phyloP scores from a whole-genome alignment of 2,888 invertebrate species.

The Sclerodermus sp. region DNA sequence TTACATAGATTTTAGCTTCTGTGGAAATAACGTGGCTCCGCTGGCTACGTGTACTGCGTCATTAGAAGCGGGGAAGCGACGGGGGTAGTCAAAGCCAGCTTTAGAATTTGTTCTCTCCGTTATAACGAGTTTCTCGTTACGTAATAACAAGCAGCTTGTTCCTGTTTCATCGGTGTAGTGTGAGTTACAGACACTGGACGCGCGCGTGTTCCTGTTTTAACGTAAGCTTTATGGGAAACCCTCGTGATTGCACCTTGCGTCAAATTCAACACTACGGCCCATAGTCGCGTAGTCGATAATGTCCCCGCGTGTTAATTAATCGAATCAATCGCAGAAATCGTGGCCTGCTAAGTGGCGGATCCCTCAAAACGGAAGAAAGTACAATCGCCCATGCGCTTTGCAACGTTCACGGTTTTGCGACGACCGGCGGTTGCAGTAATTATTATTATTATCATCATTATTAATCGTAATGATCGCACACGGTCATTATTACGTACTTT shows the following conservation, averaged over 20 bases:
- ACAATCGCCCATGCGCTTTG: no score
- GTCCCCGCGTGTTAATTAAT: no score
- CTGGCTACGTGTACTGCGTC: neutral
- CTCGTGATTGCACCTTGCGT: no score
- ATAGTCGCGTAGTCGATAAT: no score
- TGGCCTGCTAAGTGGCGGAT: no score
- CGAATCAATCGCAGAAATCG: no score
- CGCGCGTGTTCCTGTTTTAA: constrained; percentile 13
- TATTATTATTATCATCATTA: no score
- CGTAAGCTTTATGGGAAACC: constrained; percentile 1
- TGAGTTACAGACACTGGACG: constrained; percentile 41
- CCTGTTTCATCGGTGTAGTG: constrained; percentile 45
- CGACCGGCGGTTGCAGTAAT: constrained; percentile 21
- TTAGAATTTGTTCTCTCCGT: constrained; percentile 53
- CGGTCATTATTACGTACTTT: no score
- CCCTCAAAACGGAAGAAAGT: no score
- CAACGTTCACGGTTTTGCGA: constrained; percentile 24
- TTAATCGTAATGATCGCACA: no score
- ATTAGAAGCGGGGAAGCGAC: neutral
- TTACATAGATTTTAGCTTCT: no score
- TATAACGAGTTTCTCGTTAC: constrained; percentile 55
- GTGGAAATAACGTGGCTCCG: neutral
- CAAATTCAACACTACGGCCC: no score
- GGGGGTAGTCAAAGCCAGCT: constrained; percentile 9
- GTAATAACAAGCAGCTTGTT: constrained; percentile 51